Evolutionary conservation across 2,888 invertebrate species (phyloP).

Genomic region (Mimachlamys varia): DNA sequence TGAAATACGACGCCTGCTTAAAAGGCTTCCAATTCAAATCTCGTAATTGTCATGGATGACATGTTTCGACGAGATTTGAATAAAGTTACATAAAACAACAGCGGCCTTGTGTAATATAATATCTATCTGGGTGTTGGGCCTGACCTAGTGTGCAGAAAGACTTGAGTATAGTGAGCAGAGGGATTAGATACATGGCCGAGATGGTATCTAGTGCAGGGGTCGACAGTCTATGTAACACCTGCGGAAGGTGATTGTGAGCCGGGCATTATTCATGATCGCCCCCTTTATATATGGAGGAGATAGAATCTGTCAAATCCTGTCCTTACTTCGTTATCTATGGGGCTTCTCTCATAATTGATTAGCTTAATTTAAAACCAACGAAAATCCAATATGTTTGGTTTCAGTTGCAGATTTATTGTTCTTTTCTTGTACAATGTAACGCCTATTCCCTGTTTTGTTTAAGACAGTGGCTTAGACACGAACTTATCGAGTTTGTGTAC

Average conservation of each 20-base stretch:
- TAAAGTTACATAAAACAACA: slow-evolving; percentile 34
- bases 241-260: not conserved
- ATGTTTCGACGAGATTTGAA: not conserved
- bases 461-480: too few relatives aligned
- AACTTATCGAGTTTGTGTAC: too few relatives aligned
- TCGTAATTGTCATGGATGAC: slow-evolving; percentile 31
- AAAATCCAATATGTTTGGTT: not conserved
- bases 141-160: slow-evolving; percentile 9
- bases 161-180: not conserved
- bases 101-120: slow-evolving; percentile 14
- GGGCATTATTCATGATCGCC: not conserved
- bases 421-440: too few relatives aligned
- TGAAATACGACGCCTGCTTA: not conserved
- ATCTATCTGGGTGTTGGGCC: not conserved
- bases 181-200: not conserved
- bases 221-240: not conserved
- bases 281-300: not conserved
- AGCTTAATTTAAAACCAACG: not conserved
- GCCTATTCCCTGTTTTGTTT: too few relatives aligned
- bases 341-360: not conserved
- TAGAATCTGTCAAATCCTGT: not conserved
- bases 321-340: not conserved
- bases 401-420: not conserved
- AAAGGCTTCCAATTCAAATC: not conserved
- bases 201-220: not conserved